Evolutionary conservation across 1,140 invertebrate species (phyloP), one percentile per base, ranked within the genome.

Genomic region (Nasonia giraulti): DNA sequence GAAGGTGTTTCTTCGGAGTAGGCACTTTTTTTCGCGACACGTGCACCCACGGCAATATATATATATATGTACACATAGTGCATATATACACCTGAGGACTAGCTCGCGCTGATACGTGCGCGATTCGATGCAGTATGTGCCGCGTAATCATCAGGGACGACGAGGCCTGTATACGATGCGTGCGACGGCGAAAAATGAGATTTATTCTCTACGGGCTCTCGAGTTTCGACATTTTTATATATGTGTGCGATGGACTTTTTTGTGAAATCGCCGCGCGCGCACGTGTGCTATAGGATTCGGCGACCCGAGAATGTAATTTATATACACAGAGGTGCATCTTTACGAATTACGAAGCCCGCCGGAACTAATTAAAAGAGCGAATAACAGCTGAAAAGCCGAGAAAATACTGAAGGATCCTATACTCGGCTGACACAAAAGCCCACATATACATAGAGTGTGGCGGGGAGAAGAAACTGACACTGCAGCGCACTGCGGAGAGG

Each of bases 151-250:
- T 44, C 40, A 44, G 23, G 10, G 62, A 17, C 62, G 14, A n/a
- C 20, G 20, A n/a, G 27, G 71, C 23, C 44, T 73, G 14, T 50
- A 14, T 1, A 17, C 14, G 5, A 14, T 74, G 50, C 50, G 40
- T 68, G 14, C 74, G 55, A 71, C 55, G 73, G 37, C 62, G 74
- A 78, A 83, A 83, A 83, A 78, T 83, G 40, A 83, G 62, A 77
- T 77, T 47, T 33, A 27, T 74, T 74, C 31, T 10, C 37, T 74
- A 0, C 37, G 12, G 2, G 27, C 55, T n/a, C 55, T n/a, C 40
- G 12, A 17, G 31, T 79, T 79, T 79, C 77, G 55, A 66, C n/a
- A 66, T 69, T n/a, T 44, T 69, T 68, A 14, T 76, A 2, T 27
- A 27, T 27, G 27, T 27, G 27, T 27, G 27, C 27, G 5, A 62